Evolutionary conservation across 1,140 invertebrate genomes (phyloP).

Genomic region (Gonioctena quinquepunctata): DNA sequence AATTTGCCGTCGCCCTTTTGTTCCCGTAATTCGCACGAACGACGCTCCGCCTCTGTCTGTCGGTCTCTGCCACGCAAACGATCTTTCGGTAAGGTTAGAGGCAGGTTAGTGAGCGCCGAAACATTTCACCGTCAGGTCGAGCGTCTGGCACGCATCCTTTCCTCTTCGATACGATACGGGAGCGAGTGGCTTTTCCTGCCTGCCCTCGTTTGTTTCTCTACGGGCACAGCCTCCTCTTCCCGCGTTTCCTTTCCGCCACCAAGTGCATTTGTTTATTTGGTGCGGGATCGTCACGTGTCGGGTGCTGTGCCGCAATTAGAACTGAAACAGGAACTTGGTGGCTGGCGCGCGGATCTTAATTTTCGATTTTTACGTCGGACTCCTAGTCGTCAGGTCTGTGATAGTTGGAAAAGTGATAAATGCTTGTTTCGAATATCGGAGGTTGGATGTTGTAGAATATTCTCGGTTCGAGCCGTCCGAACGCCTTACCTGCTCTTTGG

Average conservation of each 20-base stretch:
- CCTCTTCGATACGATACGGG: too few species aligned
- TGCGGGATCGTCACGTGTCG: not conserved
- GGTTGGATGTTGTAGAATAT: not conserved
- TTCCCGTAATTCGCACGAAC: too few species aligned
- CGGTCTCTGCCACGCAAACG: not conserved
- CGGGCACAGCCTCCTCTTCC: not conserved
- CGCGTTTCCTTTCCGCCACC: not conserved
- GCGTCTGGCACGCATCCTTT: not conserved
- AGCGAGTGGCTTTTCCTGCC: too few species aligned
- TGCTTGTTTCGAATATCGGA: not conserved
- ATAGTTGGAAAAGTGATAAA: not conserved
- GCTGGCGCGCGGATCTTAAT: not conserved
- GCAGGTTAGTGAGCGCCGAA: not conserved
- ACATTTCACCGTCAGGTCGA: not conserved
- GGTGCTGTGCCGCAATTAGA: constrained; percentile 2
- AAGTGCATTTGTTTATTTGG: constrained; percentile 5
- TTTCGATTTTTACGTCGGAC: too few species aligned
- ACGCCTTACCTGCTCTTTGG: not conserved
- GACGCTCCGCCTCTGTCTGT: not conserved
- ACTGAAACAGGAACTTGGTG: not conserved
- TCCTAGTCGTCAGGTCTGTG: not conserved
- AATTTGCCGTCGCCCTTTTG: too few species aligned
- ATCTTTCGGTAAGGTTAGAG: too few species aligned
- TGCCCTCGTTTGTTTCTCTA: not conserved
- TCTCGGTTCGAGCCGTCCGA: not conserved